phyloP scores from a whole-genome alignment of 1,140 invertebrate species.

The Zaprionus lachaisei region DNA sequence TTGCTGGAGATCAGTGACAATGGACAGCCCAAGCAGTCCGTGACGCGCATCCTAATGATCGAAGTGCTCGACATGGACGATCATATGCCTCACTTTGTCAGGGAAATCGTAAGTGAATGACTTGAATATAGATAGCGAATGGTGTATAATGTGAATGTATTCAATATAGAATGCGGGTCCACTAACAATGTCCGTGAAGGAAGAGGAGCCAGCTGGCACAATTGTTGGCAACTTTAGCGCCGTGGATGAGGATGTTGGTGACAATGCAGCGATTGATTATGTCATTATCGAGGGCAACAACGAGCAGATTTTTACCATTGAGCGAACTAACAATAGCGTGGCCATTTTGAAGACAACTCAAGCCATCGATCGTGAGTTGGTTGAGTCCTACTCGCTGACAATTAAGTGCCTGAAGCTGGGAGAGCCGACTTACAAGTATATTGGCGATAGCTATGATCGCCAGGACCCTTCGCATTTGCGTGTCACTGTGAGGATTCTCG shows the following conservation, averaged over 20 bases:
- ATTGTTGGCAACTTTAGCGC: conserved; percentile 89
- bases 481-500: conserved; percentile 87
- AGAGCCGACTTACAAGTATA: conserved; percentile 83
- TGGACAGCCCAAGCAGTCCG: conserved; percentile 90
- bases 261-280: conserved; percentile 91
- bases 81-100: conserved; percentile 90
- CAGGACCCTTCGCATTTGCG: conserved; percentile 90
- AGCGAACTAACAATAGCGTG: conserved; percentile 88
- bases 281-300: conserved; percentile 91
- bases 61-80: conserved; percentile 91
- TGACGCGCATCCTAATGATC: conserved; percentile 89
- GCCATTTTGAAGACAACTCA: conserved; percentile 87
- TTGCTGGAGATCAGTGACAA: conserved; percentile 90
- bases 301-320: conserved; percentile 87
- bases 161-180: conserved; percentile 87
- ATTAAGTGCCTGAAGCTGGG: conserved; percentile 87
- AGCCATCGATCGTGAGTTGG: conserved; percentile 88
- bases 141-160: neutral
- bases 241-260: conserved; percentile 90
- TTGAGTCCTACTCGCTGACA: conserved; percentile 87
- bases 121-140: accelerated
- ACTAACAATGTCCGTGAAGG: conserved; percentile 87
- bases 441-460: conserved; percentile 71
- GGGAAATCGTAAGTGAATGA: conserved; percentile 87
- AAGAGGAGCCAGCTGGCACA: conserved; percentile 88